A percentile compares a stretch with the other conserved stretches of the same genome.
Conservation (phyloP, 2,888 invertebrate genomes). For the Mactromeris polynyma region DNA sequence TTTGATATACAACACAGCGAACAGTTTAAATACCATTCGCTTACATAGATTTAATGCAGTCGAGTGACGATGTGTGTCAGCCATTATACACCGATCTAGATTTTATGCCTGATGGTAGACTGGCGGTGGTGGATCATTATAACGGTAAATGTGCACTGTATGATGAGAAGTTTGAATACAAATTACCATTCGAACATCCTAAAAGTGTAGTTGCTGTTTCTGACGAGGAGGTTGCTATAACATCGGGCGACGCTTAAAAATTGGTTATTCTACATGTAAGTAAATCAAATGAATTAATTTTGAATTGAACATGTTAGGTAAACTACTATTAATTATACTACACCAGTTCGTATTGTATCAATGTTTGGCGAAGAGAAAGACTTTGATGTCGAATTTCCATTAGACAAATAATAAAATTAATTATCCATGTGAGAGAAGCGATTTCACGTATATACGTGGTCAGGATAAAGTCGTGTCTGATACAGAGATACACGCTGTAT, state of each 20-base stretch:
- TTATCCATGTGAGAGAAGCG: background rate
- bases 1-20: background rate
- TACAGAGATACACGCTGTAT: background rate
- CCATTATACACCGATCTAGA: conserved; percentile 13
- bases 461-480: conserved; percentile 24
- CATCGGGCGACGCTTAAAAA: background rate
- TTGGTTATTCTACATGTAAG: conserved; percentile 4
- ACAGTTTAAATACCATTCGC: background rate
- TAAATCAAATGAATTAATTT: background rate
- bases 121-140: conserved; percentile 11
- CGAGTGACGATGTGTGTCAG: background rate
- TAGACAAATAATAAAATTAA: too few species aligned
- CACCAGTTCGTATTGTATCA: conserved; percentile 24
- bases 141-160: conserved; percentile 22
- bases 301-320: background rate
- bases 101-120: conserved; percentile 23
- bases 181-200: background rate
- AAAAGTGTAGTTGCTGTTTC: conserved; percentile 1
- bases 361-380: conserved; percentile 18
- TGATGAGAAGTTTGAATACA: conserved; percentile 12
- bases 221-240: background rate
- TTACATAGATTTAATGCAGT: conserved; percentile 10
- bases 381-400: conserved; percentile 24
- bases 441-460: conserved; percentile 1
- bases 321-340: background rate